Conservation (phyloP, 2,888 invertebrate species). For the Rosalia funebris region DNA sequence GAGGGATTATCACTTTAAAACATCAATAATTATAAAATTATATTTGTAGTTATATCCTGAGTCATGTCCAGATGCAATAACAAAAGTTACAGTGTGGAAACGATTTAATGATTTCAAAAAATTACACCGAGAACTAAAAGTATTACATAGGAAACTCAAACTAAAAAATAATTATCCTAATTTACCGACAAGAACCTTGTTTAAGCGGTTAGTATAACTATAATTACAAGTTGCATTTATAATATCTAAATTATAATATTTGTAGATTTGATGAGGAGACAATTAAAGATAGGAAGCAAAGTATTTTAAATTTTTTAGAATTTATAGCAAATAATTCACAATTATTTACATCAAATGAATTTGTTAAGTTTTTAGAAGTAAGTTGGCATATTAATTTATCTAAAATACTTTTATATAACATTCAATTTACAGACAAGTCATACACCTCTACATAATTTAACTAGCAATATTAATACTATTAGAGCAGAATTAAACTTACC, state of each 20-base stretch:
- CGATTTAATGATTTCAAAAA: conserved; percentile 88
- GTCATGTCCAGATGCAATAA: conserved; percentile 81
- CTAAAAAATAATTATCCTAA: conserved; percentile 77
- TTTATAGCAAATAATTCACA: conserved; percentile 80
- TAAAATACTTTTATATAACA: too few species aligned
- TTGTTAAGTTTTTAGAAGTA: conserved; percentile 84
- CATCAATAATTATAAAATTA: background rate
- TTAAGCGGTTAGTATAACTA: conserved; percentile 74
- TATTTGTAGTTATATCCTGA: conserved; percentile 79
- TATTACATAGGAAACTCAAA: conserved; percentile 75
- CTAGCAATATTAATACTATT: conserved; percentile 59
- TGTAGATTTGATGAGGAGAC: conserved; percentile 81
- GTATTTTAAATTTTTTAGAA: conserved; percentile 79
- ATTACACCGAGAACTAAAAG: conserved; percentile 77
- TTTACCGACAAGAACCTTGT: conserved; percentile 80
- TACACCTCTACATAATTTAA: conserved; percentile 57
- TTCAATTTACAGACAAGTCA: conserved; percentile 57
- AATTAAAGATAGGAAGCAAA: conserved; percentile 79
- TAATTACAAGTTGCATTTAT: conserved; percentile 6
- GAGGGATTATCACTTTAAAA: too few species aligned
- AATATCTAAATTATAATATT: conserved; percentile 39
- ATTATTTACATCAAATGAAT: conserved; percentile 82
- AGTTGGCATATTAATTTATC: background rate
- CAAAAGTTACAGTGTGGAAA: conserved; percentile 88
- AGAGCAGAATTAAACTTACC: conserved; percentile 61